Conservation (phyloP, 2,888 invertebrate genomes). For the Athalia cordata region DNA sequence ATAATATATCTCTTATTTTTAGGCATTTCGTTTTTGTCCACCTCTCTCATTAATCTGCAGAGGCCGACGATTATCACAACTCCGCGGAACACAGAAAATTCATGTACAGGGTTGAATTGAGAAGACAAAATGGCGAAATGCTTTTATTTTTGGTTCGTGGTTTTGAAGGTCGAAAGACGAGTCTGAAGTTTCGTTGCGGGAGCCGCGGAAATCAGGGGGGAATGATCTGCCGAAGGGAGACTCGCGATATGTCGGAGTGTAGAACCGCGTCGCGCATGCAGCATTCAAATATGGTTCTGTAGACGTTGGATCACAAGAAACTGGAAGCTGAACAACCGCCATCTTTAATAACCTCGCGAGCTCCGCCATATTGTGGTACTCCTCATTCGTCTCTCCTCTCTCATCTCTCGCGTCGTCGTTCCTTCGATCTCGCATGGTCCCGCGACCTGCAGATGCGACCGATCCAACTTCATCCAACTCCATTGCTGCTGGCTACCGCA, state of each 20-base stretch:
- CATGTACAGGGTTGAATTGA: neutral
- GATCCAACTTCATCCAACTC: no score
- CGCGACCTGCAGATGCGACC: neutral
- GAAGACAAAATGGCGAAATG: neutral
- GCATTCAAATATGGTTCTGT: slow-evolving; percentile 64
- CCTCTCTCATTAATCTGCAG: no score
- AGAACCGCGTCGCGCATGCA: neutral
- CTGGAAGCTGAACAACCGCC: slow-evolving; percentile 54
- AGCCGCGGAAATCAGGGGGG: neutral
- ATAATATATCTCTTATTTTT: no score
- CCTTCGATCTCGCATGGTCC: slow-evolving; percentile 15
- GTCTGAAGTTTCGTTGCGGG: no score
- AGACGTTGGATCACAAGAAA: slow-evolving; percentile 49
- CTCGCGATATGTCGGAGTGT: neutral
- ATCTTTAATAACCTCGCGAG: slow-evolving; percentile 68
- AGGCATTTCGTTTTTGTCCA: no score
- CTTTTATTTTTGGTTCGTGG: no score
- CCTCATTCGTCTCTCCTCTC: slow-evolving; percentile 51
- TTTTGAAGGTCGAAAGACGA: no score
- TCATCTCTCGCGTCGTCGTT: neutral
- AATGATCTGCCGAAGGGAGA: neutral
- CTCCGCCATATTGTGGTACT: slow-evolving; percentile 63
- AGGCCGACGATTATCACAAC: no score
- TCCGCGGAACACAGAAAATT: no score
- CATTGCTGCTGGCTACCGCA: no score